phyloP scores from a whole-genome alignment of 53 echinoderm and acorn worm genomes.

The Echinometra lucunter region DNA sequence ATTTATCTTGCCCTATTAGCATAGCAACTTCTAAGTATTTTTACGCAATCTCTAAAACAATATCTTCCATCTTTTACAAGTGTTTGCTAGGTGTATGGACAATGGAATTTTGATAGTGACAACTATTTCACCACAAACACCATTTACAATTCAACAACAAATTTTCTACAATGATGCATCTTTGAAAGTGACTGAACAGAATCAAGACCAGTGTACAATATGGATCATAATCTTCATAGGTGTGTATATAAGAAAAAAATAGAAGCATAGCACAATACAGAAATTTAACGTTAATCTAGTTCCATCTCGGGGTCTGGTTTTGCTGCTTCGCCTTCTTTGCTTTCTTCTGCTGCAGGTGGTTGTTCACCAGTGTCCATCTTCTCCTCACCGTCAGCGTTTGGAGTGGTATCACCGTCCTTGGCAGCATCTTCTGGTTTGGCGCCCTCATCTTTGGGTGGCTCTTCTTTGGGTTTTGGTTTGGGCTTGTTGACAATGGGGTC shows the following conservation, averaged over 20 bases:
- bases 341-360: neutral
- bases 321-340: slow-evolving; percentile 13
- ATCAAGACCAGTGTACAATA: neutral
- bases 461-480: slow-evolving; percentile 96
- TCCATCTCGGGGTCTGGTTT: slow-evolving; percentile 61
- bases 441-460: slow-evolving; percentile 88
- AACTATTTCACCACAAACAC: neutral
- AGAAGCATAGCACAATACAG: neutral
- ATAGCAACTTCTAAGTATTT: neutral
- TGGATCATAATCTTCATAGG: neutral
- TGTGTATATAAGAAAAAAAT: neutral
- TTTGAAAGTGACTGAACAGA: neutral
- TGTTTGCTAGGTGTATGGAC: neutral
- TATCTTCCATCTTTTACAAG: neutral
- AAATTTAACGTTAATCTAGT: slow-evolving; percentile 56
- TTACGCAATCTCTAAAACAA: neutral
- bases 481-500: slow-evolving; percentile 89
- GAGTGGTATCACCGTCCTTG: slow-evolving; percentile 51
- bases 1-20: neutral
- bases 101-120: neutral
- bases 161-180: neutral
- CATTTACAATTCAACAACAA: neutral
- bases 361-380: slow-evolving; percentile 74
- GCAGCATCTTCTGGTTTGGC: slow-evolving; percentile 63
- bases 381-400: slow-evolving; percentile 62